Conservation (phyloP, 2,113 vertebrate species). For the Eulemur rufifrons region DNA sequence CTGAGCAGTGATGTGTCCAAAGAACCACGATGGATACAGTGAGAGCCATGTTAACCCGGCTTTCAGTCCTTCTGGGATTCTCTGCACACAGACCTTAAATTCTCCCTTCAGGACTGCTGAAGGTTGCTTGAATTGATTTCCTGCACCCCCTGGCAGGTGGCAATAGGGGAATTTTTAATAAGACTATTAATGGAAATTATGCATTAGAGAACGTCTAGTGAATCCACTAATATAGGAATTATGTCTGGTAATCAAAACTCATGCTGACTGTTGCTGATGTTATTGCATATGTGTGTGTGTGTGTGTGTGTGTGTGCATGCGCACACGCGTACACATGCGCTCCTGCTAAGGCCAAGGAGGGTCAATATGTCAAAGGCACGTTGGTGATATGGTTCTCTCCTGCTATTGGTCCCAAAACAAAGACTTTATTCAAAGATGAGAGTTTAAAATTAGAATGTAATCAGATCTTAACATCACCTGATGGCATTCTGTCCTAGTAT, state of each 20-base stretch:
- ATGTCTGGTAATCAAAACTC: neutral
- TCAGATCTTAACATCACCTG: neutral
- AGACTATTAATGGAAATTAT: constrained; percentile 56
- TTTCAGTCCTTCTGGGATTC: neutral
- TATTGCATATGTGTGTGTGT: neutral
- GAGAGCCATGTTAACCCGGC: neutral
- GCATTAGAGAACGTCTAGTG: constrained; percentile 22
- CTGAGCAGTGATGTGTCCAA: neutral
- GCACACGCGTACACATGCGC: too few relatives aligned
- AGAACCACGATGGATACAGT: neutral
- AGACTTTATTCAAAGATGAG: constrained; percentile 15
- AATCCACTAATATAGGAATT: constrained; percentile 13
- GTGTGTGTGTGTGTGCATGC: neutral
- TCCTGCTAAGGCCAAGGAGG: neutral
- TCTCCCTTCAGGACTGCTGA: neutral
- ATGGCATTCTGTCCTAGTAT: neutral
- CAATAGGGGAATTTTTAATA: constrained; percentile 21
- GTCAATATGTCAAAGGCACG: neutral
- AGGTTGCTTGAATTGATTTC: neutral
- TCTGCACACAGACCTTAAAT: neutral
- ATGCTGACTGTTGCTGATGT: neutral
- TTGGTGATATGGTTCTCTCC: neutral
- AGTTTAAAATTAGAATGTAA: constrained; percentile 32
- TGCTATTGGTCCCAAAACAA: neutral
- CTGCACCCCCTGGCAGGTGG: neutral